A percentile compares a stretch with the other conserved stretches of the same genome.
These are phyloP conservation scores for Euphydryas editha DNA, from an alignment of 2,888 invertebrate genomes.

Conservation along the genomic window DNA sequence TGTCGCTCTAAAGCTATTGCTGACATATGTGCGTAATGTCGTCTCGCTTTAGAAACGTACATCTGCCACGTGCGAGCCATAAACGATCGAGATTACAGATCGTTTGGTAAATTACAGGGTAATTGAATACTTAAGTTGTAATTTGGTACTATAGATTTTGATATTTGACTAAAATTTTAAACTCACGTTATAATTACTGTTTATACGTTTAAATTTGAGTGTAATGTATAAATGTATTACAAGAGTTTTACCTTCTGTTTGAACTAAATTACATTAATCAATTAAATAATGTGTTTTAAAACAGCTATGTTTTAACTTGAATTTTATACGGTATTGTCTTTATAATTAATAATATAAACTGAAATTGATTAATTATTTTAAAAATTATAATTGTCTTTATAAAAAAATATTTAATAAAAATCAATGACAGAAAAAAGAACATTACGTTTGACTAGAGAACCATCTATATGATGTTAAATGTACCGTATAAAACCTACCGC, in stretches of 20 bases:
- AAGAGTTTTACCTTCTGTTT: too few relatives aligned
- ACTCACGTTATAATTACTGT: neutral
- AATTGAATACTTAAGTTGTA: neutral
- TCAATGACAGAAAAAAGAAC: neutral
- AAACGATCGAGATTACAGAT: conserved; percentile 29
- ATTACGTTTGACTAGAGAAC: conserved; percentile 10
- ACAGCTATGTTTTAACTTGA: too few relatives aligned
- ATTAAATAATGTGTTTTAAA: too few relatives aligned
- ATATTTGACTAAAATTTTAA: neutral
- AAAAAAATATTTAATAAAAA: neutral
- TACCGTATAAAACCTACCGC: conserved; percentile 20
- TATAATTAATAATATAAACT: neutral
- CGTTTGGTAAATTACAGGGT: conserved; percentile 25
- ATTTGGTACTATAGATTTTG: neutral
- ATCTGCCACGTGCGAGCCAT: conserved; percentile 24
- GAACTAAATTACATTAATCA: too few relatives aligned
- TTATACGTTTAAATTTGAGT: too few relatives aligned
- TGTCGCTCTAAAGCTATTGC: conserved; percentile 52
- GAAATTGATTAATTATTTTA: too few relatives aligned
- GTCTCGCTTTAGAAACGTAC: conserved; percentile 50
- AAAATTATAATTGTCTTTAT: neutral
- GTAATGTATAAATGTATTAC: too few relatives aligned
- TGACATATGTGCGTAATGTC: conserved; percentile 67
- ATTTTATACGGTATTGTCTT: neutral
- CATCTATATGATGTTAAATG: conserved; percentile 24